These are phyloP conservation scores for Esox lucius DNA, from an alignment of 2,797 vertebrate species.

Conservation along the genomic window DNA sequence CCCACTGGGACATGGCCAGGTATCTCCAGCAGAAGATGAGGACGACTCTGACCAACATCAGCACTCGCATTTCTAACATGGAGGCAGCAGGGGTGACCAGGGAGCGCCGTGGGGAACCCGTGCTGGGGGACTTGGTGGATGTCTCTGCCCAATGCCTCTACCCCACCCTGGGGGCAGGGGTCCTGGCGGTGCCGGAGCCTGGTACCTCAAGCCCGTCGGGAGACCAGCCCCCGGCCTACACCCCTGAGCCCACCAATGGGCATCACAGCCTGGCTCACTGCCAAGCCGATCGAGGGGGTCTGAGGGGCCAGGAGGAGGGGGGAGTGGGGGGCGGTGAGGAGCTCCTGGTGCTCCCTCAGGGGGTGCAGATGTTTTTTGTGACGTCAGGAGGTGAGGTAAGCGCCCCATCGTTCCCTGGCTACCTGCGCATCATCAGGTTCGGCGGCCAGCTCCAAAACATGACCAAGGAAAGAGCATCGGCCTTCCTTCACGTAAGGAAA, in stretches of 20 bases:
- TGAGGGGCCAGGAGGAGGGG: constrained; percentile 66
- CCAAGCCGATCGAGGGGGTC: constrained; percentile 23
- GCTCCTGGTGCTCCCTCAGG: constrained; percentile 85
- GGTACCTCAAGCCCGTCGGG: constrained; percentile 30
- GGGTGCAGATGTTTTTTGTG: constrained; percentile 96
- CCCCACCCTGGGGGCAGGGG: constrained; percentile 50
- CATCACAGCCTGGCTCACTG: constrained; percentile 59
- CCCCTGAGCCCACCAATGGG: constrained; percentile 61
- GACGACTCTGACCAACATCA: constrained; percentile 77
- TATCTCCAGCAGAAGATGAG: constrained; percentile 87
- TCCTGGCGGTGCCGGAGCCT: constrained; percentile 21
- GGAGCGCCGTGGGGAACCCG: constrained; percentile 20
- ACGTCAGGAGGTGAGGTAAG: constrained; percentile 88
- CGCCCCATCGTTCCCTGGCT: constrained; percentile 88
- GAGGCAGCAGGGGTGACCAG: constrained; percentile 52
- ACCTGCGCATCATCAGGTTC: constrained; percentile 83
- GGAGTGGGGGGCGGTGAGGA: constrained; percentile 79
- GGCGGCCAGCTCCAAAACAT: constrained; percentile 58
- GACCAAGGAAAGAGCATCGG: constrained; percentile 65
- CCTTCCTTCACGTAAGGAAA: constrained; percentile 85
- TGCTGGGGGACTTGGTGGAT: constrained; percentile 41
- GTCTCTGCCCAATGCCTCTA: constrained; percentile 46
- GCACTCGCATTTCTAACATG: constrained; percentile 71
- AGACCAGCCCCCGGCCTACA: constrained; percentile 71
- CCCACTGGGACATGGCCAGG: constrained; percentile 80